These are phyloP conservation scores for Taphrorychus bicolor DNA, from an alignment of 2,888 invertebrate genomes.

Conservation along the genomic window DNA sequence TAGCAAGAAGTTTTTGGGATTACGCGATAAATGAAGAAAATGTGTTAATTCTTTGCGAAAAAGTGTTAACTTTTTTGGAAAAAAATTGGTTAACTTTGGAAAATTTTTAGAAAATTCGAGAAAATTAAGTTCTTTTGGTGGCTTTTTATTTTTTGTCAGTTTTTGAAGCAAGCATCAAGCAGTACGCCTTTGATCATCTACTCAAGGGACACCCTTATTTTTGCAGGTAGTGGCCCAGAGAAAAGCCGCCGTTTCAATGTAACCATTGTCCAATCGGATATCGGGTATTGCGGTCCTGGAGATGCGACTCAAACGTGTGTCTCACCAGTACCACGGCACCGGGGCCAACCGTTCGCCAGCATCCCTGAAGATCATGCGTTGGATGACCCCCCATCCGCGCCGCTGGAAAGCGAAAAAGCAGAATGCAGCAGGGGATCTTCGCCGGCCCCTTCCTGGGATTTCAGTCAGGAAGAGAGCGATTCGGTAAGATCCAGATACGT, in stretches of 20 bases:
- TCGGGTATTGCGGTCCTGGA: constrained; percentile 16
- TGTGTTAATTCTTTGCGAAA: too few species aligned
- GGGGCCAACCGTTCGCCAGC: constrained; percentile 59
- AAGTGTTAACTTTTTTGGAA: too few species aligned
- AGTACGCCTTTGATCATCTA: too few species aligned
- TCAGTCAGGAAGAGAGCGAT: constrained; percentile 56
- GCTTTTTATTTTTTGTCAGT: not conserved
- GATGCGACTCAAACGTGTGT: constrained; percentile 48
- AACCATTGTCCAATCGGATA: constrained; percentile 53
- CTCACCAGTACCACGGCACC: constrained; percentile 56
- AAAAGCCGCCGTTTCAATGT: constrained; percentile 64
- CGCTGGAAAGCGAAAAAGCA: not conserved
- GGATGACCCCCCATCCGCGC: constrained; percentile 55
- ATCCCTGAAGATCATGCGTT: constrained; percentile 61
- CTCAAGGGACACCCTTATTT: too few species aligned
- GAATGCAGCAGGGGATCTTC: constrained; percentile 52
- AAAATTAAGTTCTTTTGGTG: too few species aligned
- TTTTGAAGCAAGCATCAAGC: not conserved
- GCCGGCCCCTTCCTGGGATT: constrained; percentile 59
- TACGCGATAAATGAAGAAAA: too few species aligned
- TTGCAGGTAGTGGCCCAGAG: constrained; percentile 1
- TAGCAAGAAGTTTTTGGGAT: too few species aligned
- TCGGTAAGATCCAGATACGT: too few species aligned
- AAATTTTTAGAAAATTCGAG: too few species aligned
- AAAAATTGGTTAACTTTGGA: too few species aligned